phyloP scores from a whole-genome alignment of 1,140 invertebrate genomes.

The Hylyphantes graminicola region DNA sequence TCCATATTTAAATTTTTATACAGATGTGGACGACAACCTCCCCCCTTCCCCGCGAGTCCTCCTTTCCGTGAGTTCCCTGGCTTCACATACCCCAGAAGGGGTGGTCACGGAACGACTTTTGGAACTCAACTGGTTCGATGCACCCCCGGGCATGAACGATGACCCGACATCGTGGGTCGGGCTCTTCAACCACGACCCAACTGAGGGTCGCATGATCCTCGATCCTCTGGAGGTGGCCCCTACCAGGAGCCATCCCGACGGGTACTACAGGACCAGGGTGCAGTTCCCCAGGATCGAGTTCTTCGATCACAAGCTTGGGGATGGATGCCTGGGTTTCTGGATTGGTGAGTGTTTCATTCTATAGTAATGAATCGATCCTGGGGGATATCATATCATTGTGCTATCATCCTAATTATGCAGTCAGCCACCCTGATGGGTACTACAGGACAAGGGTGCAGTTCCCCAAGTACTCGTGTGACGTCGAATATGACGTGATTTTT shows the following conservation, averaged over 20 bases:
- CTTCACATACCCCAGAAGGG: slow-evolving; percentile 24
- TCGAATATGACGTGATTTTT: too few relatives aligned
- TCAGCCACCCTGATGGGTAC: slow-evolving; percentile 46
- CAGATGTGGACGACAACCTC: slow-evolving; percentile 48
- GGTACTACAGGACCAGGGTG: slow-evolving; percentile 53
- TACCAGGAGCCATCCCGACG: slow-evolving; percentile 50
- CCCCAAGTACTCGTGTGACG: too few relatives aligned
- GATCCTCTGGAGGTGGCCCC: slow-evolving; percentile 61
- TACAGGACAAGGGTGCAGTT: slow-evolving; percentile 39
- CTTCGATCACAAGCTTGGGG: slow-evolving; percentile 57
- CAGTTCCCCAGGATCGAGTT: slow-evolving; percentile 60
- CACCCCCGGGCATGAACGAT: slow-evolving; percentile 22
- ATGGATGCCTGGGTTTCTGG: slow-evolving; percentile 68
- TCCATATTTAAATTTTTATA: neutral
- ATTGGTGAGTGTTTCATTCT: slow-evolving; percentile 64
- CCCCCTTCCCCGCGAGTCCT: slow-evolving; percentile 53
- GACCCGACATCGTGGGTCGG: slow-evolving; percentile 65
- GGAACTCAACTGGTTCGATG: slow-evolving; percentile 63
- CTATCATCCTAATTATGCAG: too few relatives aligned
- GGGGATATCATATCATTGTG: too few relatives aligned
- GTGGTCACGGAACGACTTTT: slow-evolving; percentile 61
- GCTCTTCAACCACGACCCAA: slow-evolving; percentile 65
- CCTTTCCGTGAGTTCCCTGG: slow-evolving; percentile 62
- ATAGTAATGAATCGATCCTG: neutral
- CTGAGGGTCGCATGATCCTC: slow-evolving; percentile 19